phyloP scores from a whole-genome alignment of 2,113 vertebrate genomes.

The Oplegnathus fasciatus region DNA sequence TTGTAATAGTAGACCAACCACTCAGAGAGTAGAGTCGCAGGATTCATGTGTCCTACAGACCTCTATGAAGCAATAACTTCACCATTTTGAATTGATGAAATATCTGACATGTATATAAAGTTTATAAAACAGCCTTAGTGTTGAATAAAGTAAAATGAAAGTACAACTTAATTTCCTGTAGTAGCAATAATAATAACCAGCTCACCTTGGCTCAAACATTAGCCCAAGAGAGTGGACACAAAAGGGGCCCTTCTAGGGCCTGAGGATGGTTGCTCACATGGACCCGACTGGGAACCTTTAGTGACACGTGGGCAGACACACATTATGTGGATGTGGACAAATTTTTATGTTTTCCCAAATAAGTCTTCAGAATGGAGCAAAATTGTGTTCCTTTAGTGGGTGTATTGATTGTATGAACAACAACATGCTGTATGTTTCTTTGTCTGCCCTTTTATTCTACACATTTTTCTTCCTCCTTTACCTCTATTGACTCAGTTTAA shows the following conservation, averaged over 20 bases:
- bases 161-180: not conserved
- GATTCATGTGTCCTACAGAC: too few relatives aligned
- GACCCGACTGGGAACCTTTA: not conserved
- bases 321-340: not conserved
- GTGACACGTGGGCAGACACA: not conserved
- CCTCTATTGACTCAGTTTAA: slow-evolving; percentile 3
- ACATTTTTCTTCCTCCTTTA: not conserved
- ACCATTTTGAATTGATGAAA: not conserved
- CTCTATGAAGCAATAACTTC: too few relatives aligned
- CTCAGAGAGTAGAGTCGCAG: too few relatives aligned
- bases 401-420: not conserved
- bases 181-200: not conserved
- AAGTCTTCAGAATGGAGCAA: not conserved
- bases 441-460: not conserved
- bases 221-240: not conserved
- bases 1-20: too few relatives aligned
- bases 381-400: not conserved
- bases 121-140: not conserved
- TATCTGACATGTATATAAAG: not conserved
- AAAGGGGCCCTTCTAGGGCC: not conserved
- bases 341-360: not conserved
- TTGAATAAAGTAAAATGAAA: not conserved
- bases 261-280: not conserved
- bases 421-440: not conserved
- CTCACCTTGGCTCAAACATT: not conserved